Conservation (phyloP, 2,113 vertebrate species). For the Limanda limanda region DNA sequence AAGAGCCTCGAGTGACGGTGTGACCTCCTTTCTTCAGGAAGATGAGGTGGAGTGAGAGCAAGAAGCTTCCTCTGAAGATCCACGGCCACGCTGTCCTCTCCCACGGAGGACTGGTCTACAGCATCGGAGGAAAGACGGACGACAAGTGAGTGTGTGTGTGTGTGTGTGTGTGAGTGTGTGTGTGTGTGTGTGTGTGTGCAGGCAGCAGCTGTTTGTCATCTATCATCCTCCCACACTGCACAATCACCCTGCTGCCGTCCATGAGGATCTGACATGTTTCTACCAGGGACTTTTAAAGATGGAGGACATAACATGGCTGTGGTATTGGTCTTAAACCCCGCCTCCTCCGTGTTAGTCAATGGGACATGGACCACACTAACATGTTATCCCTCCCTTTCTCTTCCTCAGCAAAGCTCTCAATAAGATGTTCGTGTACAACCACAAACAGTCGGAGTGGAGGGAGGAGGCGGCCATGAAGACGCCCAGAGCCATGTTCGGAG, state of each 20-base stretch:
- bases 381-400: too few species aligned
- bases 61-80: conserved; percentile 95
- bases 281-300: conserved; percentile 4
- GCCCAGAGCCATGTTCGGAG: conserved; percentile 95
- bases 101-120: conserved; percentile 92
- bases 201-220: conserved; percentile 67
- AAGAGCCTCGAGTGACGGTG: too few species aligned
- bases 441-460: conserved; percentile 97
- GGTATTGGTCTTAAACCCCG: too few species aligned
- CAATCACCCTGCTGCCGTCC: conserved; percentile 18
- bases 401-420: conserved; percentile 92
- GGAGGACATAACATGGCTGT: not conserved
- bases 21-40: conserved; percentile 77
- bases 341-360: too few species aligned
- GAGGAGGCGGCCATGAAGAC: conserved; percentile 95
- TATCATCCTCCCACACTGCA: conserved; percentile 46
- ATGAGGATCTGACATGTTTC: not conserved
- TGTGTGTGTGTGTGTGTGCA: too few species aligned
- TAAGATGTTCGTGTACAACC: conserved; percentile 92
- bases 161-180: not conserved
- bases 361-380: too few species aligned
- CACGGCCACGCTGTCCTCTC: conserved; percentile 94
- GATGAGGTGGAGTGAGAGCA: conserved; percentile 93
- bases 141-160: conserved; percentile 90
- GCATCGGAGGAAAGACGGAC: conserved; percentile 98